phyloP scores from a whole-genome alignment of 1,140 invertebrate genomes.

The Samia ricini region DNA sequence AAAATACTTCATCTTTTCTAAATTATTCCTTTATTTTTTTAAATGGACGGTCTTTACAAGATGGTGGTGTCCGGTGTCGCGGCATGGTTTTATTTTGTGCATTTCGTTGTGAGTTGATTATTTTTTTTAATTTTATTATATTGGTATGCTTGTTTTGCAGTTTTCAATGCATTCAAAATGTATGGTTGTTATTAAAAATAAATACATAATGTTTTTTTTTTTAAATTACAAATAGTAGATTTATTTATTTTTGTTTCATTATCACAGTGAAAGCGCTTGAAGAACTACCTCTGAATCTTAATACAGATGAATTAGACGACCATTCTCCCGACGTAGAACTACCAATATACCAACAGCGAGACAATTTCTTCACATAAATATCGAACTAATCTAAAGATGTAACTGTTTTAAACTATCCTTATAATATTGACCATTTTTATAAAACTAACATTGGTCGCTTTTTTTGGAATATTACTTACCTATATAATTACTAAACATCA shows the following conservation, averaged over 20 bases:
- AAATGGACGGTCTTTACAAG: constrained; percentile 49
- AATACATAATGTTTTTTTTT: not conserved
- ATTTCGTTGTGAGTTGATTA: constrained; percentile 73
- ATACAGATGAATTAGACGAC: constrained; percentile 81
- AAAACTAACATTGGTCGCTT: too few species aligned
- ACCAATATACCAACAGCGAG: constrained; percentile 90
- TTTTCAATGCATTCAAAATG: constrained; percentile 1
- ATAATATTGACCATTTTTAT: too few species aligned
- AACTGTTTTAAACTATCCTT: not conserved
- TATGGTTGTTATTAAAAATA: constrained; percentile 1
- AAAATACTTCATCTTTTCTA: not conserved
- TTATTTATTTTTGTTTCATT: constrained; percentile 15
- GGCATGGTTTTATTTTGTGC: constrained; percentile 71
- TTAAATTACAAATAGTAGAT: not conserved
- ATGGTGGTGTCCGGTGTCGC: constrained; percentile 44
- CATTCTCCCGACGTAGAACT: constrained; percentile 80
- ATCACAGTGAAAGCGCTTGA: constrained; percentile 86
- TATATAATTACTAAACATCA: too few species aligned
- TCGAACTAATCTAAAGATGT: not conserved
- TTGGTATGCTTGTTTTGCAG: constrained; percentile 29
- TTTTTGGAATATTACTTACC: too few species aligned
- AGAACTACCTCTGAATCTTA: constrained; percentile 78
- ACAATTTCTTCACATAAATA: constrained; percentile 87
- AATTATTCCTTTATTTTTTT: constrained; percentile 14
- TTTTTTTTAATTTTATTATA: constrained; percentile 34